phyloP scores from a whole-genome alignment of 2,888 invertebrate genomes.

The Pherbina coryleti region DNA sequence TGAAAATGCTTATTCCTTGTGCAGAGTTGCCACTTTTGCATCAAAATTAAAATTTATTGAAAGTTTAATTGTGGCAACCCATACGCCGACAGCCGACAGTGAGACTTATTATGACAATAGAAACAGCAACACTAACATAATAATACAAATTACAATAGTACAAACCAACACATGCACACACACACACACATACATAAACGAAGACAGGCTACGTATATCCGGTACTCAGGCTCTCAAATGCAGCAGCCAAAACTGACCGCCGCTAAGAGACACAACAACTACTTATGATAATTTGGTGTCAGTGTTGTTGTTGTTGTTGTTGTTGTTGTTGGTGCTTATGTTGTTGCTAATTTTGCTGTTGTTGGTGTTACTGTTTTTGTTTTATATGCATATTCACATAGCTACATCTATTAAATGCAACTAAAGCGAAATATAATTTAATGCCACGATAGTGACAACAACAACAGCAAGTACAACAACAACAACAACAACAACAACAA shows the following conservation, averaged over 20 bases:
- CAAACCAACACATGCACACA: no score
- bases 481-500: no score
- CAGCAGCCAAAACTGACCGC: no score
- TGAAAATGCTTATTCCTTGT: no score
- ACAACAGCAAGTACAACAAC: no score
- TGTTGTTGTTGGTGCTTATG: background rate
- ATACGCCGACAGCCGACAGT: background rate
- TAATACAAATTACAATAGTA: background rate
- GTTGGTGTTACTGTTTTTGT: background rate
- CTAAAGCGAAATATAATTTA: slow-evolving; percentile 11
- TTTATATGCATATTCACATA: background rate
- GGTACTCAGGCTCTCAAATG: no score
- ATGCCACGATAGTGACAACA: background rate
- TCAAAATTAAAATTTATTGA: background rate
- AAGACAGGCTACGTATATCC: no score
- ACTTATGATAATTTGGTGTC: background rate
- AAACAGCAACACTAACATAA: background rate
- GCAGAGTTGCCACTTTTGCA: background rate
- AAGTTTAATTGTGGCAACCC: background rate
- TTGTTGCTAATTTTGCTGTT: background rate
- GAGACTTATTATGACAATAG: background rate
- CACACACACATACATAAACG: no score
- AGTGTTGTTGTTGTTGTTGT: background rate
- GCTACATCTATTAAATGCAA: background rate
- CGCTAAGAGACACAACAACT: no score